Conservation (phyloP, 2,797 vertebrate genomes). For the Dendrocincla fuliginosa region DNA sequence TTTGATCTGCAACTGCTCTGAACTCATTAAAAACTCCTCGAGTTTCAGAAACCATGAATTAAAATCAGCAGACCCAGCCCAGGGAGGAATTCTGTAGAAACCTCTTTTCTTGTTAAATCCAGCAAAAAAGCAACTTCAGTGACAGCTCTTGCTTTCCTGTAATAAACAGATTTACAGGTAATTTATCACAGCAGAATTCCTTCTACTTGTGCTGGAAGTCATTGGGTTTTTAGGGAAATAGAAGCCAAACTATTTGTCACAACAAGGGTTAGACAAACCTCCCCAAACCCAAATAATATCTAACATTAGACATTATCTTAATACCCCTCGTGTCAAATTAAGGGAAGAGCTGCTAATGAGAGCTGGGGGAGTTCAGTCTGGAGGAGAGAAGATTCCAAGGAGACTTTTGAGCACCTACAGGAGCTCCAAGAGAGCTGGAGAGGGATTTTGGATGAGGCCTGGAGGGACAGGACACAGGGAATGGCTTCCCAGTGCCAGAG, state of each 20-base stretch:
- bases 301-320: background rate
- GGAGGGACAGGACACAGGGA: background rate
- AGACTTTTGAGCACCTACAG: fast-evolving
- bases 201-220: background rate
- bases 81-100: background rate
- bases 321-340: background rate
- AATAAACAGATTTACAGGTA: background rate
- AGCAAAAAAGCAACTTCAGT: background rate
- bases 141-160: background rate
- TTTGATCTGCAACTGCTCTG: background rate
- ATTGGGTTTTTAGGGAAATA: background rate
- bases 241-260: background rate
- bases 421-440: background rate
- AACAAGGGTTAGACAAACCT: background rate
- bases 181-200: background rate
- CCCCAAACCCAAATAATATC: background rate
- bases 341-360: background rate
- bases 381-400: background rate
- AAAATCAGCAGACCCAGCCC: background rate
- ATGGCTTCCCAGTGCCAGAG: background rate
- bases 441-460: fast-evolving
- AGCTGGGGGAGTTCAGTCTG: background rate
- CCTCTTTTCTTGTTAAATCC: background rate
- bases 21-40: background rate
- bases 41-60: background rate